Evolutionary conservation across 1,140 invertebrate species (phyloP).

Genomic region (Caerostris extrusa): DNA sequence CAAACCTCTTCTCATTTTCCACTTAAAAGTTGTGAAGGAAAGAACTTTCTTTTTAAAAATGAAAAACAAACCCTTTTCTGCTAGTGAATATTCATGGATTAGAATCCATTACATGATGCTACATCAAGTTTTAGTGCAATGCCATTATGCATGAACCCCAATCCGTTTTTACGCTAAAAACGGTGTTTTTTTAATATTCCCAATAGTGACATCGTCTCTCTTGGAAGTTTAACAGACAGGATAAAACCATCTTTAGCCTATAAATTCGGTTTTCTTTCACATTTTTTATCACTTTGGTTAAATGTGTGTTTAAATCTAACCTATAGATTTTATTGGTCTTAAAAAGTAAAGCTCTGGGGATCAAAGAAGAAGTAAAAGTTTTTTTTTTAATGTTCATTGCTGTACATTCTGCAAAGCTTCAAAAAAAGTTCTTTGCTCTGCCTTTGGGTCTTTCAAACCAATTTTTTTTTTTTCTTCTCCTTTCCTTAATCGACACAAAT

Average conservation of each 20-base stretch:
- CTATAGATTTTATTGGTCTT: conserved; percentile 72
- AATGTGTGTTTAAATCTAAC: conserved; percentile 62
- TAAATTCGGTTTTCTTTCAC: conserved; percentile 34
- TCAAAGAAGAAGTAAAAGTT: conserved; percentile 28
- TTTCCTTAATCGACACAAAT: conserved; percentile 49
- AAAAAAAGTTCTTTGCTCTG: not conserved
- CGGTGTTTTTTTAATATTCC: conserved; percentile 52
- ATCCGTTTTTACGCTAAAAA: conserved; percentile 22
- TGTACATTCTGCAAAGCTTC: conserved; percentile 11
- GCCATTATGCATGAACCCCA: conserved; percentile 30
- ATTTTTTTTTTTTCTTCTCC: conserved; percentile 31
- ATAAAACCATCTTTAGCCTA: conserved; percentile 61
- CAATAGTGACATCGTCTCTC: conserved; percentile 55
- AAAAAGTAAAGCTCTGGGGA: conserved; percentile 58
- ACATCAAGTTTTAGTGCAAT: conserved; percentile 57
- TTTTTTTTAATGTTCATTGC: conserved; percentile 57
- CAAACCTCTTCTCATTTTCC: not conserved
- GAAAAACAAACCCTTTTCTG: not conserved
- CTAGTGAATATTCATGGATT: not conserved
- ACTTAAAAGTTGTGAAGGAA: not conserved
- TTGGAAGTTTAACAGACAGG: conserved; percentile 62
- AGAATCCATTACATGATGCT: conserved; percentile 18
- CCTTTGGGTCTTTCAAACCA: not conserved
- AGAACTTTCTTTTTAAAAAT: not conserved
- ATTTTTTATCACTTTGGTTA: conserved; percentile 15